Conservation (phyloP, 2,888 invertebrate genomes). For the Idaea aversata region DNA sequence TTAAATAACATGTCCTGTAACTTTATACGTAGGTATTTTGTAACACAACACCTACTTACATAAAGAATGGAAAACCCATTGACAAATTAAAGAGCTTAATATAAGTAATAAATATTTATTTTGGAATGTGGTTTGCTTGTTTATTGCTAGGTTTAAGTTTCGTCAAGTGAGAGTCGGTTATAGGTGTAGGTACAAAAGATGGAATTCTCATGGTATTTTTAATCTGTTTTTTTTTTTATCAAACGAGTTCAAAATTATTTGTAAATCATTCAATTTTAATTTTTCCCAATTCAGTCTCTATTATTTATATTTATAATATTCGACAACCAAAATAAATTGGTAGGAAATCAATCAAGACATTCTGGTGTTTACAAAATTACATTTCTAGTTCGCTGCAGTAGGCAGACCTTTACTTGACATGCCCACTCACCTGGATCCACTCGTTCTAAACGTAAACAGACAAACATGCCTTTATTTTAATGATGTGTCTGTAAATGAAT, state of each 20-base stretch:
- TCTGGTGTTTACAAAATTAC: no score
- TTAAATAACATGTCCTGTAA: conserved; percentile 25
- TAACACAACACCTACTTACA: conserved; percentile 25
- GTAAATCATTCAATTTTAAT: no score
- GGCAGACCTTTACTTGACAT: neutral
- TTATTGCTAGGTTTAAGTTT: conserved; percentile 3
- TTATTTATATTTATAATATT: no score
- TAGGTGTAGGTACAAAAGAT: neutral
- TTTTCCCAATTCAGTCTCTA: no score
- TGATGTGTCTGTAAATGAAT: neutral
- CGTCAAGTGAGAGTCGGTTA: neutral
- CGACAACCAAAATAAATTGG: no score
- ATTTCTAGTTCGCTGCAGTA: no score
- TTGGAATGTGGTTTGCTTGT: conserved; percentile 28
- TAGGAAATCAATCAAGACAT: no score
- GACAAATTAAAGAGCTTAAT: conserved; percentile 25
- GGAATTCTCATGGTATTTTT: no score
- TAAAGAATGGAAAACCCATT: conserved; percentile 30
- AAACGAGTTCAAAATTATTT: no score
- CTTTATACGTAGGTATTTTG: conserved; percentile 21
- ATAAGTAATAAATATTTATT: conserved; percentile 24
- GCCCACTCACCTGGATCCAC: neutral
- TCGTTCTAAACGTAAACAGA: neutral
- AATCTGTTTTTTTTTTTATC: no score
- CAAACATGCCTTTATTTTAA: neutral